These are phyloP conservation scores for Alloscopus bannaensis DNA, from an alignment of 2,888 invertebrate species.

Conservation along the genomic window DNA sequence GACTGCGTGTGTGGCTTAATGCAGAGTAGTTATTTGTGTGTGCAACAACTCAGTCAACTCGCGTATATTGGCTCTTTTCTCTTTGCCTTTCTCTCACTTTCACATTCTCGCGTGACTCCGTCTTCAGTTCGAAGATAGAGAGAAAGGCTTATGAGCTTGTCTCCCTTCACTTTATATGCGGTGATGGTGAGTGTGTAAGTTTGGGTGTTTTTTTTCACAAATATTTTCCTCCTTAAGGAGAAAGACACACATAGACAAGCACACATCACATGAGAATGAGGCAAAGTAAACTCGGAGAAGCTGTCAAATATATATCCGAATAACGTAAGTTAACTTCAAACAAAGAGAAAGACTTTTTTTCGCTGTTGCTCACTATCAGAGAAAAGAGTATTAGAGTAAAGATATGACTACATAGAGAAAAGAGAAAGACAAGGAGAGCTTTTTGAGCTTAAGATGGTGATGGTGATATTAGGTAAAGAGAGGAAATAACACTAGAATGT, in stretches of 20 bases:
- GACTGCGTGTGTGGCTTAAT: too few species aligned
- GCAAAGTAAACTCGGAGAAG: conserved; percentile 37
- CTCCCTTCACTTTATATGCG: neutral
- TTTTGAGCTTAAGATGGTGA: too few species aligned
- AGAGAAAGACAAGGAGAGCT: too few species aligned
- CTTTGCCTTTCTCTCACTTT: too few species aligned
- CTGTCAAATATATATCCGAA: conserved; percentile 47
- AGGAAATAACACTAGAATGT: too few species aligned
- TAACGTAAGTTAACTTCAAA: too few species aligned
- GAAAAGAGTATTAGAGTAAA: conserved; percentile 12
- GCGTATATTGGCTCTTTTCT: conserved; percentile 12
- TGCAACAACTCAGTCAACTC: conserved; percentile 24
- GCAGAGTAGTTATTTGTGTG: conserved; percentile 26
- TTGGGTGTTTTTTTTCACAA: neutral
- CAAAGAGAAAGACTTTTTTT: conserved; percentile 33
- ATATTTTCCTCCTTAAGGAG: neutral
- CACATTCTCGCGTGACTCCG: conserved; percentile 7
- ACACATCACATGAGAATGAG: conserved; percentile 3
- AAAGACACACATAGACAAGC: neutral
- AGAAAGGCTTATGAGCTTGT: neutral
- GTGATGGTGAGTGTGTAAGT: neutral
- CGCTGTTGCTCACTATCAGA: too few species aligned
- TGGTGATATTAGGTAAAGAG: too few species aligned
- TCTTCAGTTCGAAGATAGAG: neutral
- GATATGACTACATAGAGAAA: neutral